Base-by-base conservation (phyloP, 2,888 invertebrate genomes). In the Ophion ellenae region DNA sequence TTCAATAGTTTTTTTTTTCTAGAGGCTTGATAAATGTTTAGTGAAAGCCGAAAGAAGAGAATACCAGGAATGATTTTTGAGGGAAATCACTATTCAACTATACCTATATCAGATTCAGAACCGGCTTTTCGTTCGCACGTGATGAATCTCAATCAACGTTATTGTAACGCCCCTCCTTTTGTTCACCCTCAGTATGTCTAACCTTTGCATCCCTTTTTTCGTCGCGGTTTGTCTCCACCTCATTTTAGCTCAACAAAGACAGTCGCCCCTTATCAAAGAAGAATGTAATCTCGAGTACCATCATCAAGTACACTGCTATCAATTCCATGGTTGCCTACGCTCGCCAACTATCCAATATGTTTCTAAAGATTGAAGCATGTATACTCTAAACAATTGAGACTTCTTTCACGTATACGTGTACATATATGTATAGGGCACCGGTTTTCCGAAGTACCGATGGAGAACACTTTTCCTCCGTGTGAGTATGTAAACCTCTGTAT, bases 231-330 rank as follows among this genome's bases (percentile, higher is more conserved):
- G 17, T 40, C 57, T 32, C 73, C 70, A 11, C 64, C 69, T 40
- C 53, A 47, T 61, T 67, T 75, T 59, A 17, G 47, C 59, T 75
- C 59, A 32, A 74, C 66, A 66, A 85, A 79, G 79, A 59, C 74
- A 74, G 20, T 79, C 36, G 64, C 57, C 45, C 66, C 69, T 78
- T 69, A 71, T 47, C 59, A 59, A 36, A 28, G 57, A 82, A 82
- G 78, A 82, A 82, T 82, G 75, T 66, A 75, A 85, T 85, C 47
- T 79, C 59, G 59, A 85, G 82, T 64, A 64, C 70, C 79, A 79
- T 85, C 79, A 74, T 14, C 14, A 17, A 61, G 74, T 61, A 79
- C 24, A n/a, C 59, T 64, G 70, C 74, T 64, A 81, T 79, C 74
- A 81, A 59, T 7, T 78, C 47, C 67, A 74, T 63, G 67, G 57